Evolutionary conservation across 2,113 vertebrate species (phyloP), one percentile per base, ranked within the genome.

Genomic region (Apus apus): DNA sequence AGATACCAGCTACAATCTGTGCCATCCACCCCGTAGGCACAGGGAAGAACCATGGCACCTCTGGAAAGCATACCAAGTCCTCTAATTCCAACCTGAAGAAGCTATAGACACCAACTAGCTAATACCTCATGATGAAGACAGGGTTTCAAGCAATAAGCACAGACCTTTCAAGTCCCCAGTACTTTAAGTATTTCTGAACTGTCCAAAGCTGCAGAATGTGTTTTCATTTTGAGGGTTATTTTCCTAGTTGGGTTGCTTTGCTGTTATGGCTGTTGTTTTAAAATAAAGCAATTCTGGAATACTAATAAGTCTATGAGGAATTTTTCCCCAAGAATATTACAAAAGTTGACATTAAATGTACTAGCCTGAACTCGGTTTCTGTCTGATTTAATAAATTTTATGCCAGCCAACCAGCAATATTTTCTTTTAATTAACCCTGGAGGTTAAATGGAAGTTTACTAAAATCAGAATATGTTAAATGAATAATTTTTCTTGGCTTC

Each of bases 391-490:
- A 86, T 80, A 95, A 83, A 86, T 93, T 94, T 94, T 83, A 90
- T 86, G 84, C 34, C 61, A 95, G 78, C 36, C 88, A 91, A 96
- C 60, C 85, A 92, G 89, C 60, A 76, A 25, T 71, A 15, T 58
- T 74, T 94, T 93, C 61, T 88, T 89, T 93, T 90, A 86, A 96
- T 97, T 92, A 97, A 95, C 89, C 89, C 73, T 90, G 71, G 27
- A 95, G 92, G 90, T 96, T 95, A 96, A 95, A 85, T 76, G 61
- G 85, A 93, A 92, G 79, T 93, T 96, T 96, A 93, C 95, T 95
- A 94, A 93, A 95, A 87, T 60, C 30, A 76, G 75, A 94, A 74
- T 90, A 94, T 81, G 62, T 95, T 94, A 95, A 96, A 96, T 62
- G 85, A 94, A 58, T 94, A 90, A 93, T 94, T 90, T 94, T 78